These are phyloP conservation scores for Sarcophaga subvicina DNA, from an alignment of 2,888 invertebrate species.

Conservation along the genomic window DNA sequence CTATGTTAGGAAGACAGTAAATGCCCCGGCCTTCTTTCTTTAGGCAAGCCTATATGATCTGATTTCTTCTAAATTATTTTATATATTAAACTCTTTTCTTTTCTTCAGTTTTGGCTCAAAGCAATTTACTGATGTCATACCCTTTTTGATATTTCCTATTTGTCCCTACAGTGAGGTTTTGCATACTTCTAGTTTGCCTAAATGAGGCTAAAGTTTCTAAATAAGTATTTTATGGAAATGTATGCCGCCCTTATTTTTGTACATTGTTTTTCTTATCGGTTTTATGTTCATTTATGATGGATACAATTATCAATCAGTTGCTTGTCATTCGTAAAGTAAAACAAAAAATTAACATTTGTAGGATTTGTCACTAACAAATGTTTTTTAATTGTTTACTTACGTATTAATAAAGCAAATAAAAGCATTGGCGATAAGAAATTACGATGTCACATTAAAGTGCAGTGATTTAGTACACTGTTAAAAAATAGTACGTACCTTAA, in stretches of 20 bases:
- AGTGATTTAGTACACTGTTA: neutral
- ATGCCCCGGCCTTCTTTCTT: no score
- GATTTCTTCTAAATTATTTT: no score
- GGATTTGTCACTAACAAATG: conserved; percentile 48
- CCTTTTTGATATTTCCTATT: no score
- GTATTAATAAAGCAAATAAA: conserved; percentile 21
- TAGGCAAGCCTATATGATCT: no score
- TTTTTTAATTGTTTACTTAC: conserved; percentile 43
- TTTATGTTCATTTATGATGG: conserved; percentile 65
- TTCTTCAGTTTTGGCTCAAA: no score
- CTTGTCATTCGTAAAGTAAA: conserved; percentile 30
- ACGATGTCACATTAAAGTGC: neutral
- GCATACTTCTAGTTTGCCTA: no score
- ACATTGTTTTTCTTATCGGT: conserved; percentile 43
- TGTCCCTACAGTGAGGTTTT: no score
- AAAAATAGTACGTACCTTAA: neutral
- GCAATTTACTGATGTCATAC: no score
- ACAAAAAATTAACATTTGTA: conserved; percentile 28
- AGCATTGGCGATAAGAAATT: neutral
- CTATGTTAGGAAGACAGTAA: no score
- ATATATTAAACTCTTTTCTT: no score
- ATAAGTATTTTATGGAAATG: no score
- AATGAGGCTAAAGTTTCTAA: no score
- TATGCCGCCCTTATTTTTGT: neutral
- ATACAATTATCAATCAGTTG: conserved; percentile 55